Percentiles rank a stretch among this genome's conserved stretches.
Conservation (phyloP, 1,140 invertebrate genomes). For the Sycophila sp. region DNA sequence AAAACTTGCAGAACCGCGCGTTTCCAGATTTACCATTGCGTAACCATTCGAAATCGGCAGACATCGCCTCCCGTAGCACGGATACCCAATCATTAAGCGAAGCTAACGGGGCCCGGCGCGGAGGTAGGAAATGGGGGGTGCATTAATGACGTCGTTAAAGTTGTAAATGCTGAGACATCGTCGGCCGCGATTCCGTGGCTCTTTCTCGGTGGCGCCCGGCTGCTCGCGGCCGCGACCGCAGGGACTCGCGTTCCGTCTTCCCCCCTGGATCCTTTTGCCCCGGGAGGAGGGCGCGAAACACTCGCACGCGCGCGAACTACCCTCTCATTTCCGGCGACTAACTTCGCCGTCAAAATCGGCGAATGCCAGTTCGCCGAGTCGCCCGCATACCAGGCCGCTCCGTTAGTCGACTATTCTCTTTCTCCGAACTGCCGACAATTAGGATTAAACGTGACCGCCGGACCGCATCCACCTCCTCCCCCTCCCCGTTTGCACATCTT, state of each 20-base stretch:
- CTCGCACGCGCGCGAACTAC: constrained; percentile 40
- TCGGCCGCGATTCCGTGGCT: constrained; percentile 38
- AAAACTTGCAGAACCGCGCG: no score
- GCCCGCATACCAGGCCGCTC: constrained; percentile 28
- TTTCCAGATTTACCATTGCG: no score
- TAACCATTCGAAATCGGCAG: no score
- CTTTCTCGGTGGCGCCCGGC: neutral
- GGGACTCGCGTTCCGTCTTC: constrained; percentile 45
- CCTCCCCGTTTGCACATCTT: no score
- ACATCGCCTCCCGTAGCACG: no score
- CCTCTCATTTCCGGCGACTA: constrained; percentile 44
- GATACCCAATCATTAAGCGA: no score
- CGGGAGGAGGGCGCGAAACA: no score
- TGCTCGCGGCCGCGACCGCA: constrained; percentile 38
- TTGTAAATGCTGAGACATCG: constrained; percentile 48
- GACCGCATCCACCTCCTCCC: no score
- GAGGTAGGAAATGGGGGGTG: neutral
- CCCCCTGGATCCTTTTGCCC: no score
- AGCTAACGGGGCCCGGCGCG: no score
- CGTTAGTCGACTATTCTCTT: constrained; percentile 42
- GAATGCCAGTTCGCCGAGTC: constrained; percentile 43
- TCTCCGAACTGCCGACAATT: constrained; percentile 41
- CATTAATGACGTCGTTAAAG: constrained; percentile 55
- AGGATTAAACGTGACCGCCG: constrained; percentile 47
- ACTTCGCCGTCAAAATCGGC: constrained; percentile 45